phyloP scores from a whole-genome alignment of 1,140 invertebrate genomes.

The Philotrypesis tridentata region DNA sequence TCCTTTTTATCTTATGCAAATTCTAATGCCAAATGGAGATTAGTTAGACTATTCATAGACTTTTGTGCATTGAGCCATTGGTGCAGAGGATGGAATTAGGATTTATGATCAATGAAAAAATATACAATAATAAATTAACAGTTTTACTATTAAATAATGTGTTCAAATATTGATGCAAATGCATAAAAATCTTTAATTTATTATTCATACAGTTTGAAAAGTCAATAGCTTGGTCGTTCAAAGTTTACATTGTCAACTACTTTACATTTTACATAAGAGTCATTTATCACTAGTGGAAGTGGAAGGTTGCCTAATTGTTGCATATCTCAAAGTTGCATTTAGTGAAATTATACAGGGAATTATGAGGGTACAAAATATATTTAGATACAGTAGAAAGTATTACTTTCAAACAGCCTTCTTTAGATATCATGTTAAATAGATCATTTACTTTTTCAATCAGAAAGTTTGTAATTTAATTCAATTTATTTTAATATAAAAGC shows the following conservation, averaged over 20 bases:
- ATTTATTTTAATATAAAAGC: background rate
- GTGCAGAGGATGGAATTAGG: background rate
- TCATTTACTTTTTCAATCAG: background rate
- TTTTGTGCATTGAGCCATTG: conserved; percentile 22
- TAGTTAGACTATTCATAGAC: conserved; percentile 25
- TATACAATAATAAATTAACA: conserved; percentile 6
- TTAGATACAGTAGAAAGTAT: conserved; percentile 12
- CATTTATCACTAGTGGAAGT: conserved; percentile 44
- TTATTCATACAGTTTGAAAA: background rate
- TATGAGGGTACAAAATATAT: conserved; percentile 24
- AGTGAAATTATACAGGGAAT: conserved; percentile 21
- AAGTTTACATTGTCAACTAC: background rate
- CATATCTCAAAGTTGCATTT: background rate
- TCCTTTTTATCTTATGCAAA: conserved; percentile 42
- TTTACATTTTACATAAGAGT: conserved; percentile 23
- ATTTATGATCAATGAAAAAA: background rate
- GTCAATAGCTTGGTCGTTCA: background rate
- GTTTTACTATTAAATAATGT: background rate
- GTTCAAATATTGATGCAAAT: background rate
- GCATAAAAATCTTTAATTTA: background rate
- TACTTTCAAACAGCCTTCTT: background rate
- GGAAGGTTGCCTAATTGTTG: conserved; percentile 14
- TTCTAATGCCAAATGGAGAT: conserved; percentile 28
- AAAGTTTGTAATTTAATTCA: conserved; percentile 1
- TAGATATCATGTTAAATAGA: conserved; percentile 2